Conservation (phyloP, 2,113 vertebrate species). For the Erinaceus europaeus region DNA sequence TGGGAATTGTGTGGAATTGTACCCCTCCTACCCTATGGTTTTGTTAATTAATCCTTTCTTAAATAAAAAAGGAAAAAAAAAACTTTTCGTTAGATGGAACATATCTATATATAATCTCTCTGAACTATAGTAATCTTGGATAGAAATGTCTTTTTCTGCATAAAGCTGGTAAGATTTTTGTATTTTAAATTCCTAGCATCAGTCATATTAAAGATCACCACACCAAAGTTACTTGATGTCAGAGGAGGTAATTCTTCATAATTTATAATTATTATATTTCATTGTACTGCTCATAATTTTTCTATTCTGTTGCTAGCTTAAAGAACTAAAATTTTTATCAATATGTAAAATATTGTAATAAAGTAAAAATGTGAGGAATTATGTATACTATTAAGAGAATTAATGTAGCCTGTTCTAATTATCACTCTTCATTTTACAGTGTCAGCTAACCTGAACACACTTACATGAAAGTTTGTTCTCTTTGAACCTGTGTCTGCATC, state of each 20-base stretch:
- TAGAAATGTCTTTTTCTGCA: not conserved
- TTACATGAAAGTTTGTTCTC: not conserved
- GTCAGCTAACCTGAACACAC: not conserved
- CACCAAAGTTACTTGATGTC: not conserved
- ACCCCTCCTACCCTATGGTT: too few relatives aligned
- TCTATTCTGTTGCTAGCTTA: not conserved
- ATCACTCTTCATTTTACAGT: conserved; percentile 36
- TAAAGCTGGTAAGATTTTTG: not conserved
- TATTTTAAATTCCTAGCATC: not conserved
- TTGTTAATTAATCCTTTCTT: too few relatives aligned
- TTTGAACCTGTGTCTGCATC: conserved; percentile 20
- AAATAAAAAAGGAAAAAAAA: too few relatives aligned
- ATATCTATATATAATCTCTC: not conserved
- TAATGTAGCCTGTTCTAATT: not conserved
- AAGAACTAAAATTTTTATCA: not conserved
- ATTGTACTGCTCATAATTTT: not conserved
- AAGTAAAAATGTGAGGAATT: not conserved
- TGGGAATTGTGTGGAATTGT: too few relatives aligned
- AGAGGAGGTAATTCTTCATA: not conserved
- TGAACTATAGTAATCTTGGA: not conserved
- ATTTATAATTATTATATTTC: not conserved
- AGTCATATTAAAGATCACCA: conserved; percentile 9
- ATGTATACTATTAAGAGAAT: not conserved
- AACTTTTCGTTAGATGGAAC: too few relatives aligned
- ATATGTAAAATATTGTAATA: not conserved